phyloP scores from a whole-genome alignment of 2,888 invertebrate species.

The Megastigmus dorsalis region DNA sequence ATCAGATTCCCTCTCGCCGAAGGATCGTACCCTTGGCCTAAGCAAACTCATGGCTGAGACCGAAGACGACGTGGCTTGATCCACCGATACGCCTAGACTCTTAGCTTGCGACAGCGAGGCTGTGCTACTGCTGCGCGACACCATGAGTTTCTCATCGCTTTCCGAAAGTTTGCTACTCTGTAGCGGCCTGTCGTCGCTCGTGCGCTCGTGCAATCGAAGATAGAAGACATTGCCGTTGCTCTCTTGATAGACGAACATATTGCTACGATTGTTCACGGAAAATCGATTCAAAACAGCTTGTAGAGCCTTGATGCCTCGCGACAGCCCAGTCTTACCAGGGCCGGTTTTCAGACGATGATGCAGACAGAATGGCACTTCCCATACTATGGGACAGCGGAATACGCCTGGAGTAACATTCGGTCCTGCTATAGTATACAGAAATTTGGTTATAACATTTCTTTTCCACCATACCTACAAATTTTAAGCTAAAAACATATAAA shows the following conservation, averaged over 20 bases:
- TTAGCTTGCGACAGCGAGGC: slow-evolving; percentile 70
- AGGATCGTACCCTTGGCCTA: slow-evolving; percentile 78
- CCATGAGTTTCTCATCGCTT: slow-evolving; percentile 71
- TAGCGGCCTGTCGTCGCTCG: slow-evolving; percentile 67
- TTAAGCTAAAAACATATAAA: not conserved
- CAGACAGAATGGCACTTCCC: slow-evolving; percentile 81
- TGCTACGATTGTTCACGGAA: slow-evolving; percentile 82
- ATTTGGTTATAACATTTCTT: too few species aligned
- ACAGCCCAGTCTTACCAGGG: slow-evolving; percentile 78
- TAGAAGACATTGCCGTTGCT: slow-evolving; percentile 80
- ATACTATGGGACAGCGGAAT: slow-evolving; percentile 85
- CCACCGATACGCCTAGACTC: slow-evolving; percentile 55
- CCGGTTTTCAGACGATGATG: slow-evolving; percentile 84
- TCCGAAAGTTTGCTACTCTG: slow-evolving; percentile 70
- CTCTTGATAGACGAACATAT: slow-evolving; percentile 87
- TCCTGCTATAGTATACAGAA: not conserved
- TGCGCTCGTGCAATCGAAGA: slow-evolving; percentile 73
- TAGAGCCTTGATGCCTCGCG: slow-evolving; percentile 80
- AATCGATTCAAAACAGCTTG: slow-evolving; percentile 81
- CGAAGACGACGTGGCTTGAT: slow-evolving; percentile 50
- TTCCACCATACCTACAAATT: too few species aligned
- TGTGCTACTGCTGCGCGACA: slow-evolving; percentile 71
- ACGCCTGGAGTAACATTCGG: slow-evolving; percentile 77
- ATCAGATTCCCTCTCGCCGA: slow-evolving; percentile 77
- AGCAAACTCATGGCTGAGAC: slow-evolving; percentile 56